These are phyloP conservation scores for Lytechinus variegatus DNA, from an alignment of 35 echinoderm and acorn worm genomes.

Conservation along the genomic window DNA sequence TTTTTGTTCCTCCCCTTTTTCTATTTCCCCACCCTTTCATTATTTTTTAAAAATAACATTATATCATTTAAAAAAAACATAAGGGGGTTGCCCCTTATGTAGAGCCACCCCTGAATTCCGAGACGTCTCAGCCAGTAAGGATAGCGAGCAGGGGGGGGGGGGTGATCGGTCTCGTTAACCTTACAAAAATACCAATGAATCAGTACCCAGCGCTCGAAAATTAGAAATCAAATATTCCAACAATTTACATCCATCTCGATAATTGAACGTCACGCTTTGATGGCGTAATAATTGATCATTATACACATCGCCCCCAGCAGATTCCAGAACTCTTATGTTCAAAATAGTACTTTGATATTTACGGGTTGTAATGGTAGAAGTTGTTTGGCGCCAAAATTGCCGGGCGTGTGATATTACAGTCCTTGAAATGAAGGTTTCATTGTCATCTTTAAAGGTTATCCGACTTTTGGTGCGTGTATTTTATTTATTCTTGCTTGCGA, in stretches of 20 bases:
- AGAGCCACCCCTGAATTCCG: too few relatives aligned
- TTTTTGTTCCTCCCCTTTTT: too few relatives aligned
- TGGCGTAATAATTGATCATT: not conserved
- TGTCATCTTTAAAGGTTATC: too few relatives aligned
- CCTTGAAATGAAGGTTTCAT: too few relatives aligned
- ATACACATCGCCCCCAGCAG: not conserved
- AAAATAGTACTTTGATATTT: not conserved
- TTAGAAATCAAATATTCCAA: not conserved
- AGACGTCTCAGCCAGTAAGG: too few relatives aligned
- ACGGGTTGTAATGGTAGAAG: not conserved
- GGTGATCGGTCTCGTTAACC: not conserved
- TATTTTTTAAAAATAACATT: too few relatives aligned
- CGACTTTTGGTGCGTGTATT: too few relatives aligned
- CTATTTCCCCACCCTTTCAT: too few relatives aligned
- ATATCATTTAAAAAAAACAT: too few relatives aligned
- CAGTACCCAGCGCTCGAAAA: not conserved
- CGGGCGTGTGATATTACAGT: too few relatives aligned
- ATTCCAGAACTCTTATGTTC: not conserved
- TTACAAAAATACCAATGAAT: not conserved
- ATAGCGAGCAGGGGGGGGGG: not conserved
- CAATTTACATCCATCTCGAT: not conserved
- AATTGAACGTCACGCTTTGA: not conserved
- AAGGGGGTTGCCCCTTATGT: too few relatives aligned
- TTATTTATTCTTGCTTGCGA: too few relatives aligned
- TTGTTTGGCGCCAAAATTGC: not conserved